Evolutionary conservation across 2,797 vertebrate genomes (phyloP).

Genomic region (Adelosebastes latens): DNA sequence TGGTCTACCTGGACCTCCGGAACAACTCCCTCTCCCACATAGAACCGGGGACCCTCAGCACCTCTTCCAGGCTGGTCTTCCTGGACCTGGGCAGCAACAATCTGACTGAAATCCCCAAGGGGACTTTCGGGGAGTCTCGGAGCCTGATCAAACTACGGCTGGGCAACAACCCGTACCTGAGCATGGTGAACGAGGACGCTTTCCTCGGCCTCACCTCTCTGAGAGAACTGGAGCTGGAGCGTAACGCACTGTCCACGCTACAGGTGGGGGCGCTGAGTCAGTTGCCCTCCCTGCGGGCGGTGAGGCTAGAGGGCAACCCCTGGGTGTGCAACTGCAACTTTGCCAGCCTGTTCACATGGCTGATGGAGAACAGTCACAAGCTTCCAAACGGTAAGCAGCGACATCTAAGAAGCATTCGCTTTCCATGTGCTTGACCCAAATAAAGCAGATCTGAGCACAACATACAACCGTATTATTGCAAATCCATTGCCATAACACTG

Average conservation of each 20-base stretch:
- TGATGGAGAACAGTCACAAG: conserved; percentile 93
- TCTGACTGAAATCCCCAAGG: conserved; percentile 92
- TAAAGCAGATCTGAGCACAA: conserved; percentile 30
- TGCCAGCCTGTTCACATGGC: conserved; percentile 93
- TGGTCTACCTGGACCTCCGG: conserved; percentile 96
- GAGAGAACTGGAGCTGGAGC: conserved; percentile 93
- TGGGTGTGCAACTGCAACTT: conserved; percentile 98
- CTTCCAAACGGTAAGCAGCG: conserved; percentile 91
- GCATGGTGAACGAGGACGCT: conserved; percentile 91
- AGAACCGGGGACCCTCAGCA: conserved; percentile 93
- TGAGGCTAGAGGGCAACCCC: conserved; percentile 95
- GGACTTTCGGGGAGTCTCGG: conserved; percentile 91
- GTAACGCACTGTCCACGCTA: conserved; percentile 92
- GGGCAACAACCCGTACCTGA: conserved; percentile 92
- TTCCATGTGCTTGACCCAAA: conserved; percentile 46
- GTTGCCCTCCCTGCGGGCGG: conserved; percentile 90
- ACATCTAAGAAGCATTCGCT: background rate
- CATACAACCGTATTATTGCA: conserved; percentile 33
- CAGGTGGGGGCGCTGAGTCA: conserved; percentile 89
- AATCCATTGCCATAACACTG: conserved; percentile 52
- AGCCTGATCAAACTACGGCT: conserved; percentile 92
- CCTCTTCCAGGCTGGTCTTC: conserved; percentile 93
- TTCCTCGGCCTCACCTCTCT: conserved; percentile 93
- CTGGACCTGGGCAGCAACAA: conserved; percentile 97
- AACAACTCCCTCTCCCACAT: conserved; percentile 94